Evolutionary conservation across 1,140 invertebrate genomes (phyloP).

Genomic region (Leptinotarsa lineolata): DNA sequence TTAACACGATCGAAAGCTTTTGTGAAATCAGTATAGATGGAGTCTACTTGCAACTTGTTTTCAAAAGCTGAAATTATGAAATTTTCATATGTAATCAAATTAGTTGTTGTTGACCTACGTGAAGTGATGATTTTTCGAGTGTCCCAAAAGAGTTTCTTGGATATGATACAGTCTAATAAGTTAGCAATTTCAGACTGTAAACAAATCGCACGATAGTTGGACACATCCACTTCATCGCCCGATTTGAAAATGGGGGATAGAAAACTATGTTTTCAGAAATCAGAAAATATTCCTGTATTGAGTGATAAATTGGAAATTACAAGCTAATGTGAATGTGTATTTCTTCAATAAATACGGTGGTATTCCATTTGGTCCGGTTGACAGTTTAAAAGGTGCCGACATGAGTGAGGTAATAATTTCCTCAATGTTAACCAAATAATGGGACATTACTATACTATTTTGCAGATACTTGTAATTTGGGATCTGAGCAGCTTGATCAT

Average conservation of each 20-base stretch:
- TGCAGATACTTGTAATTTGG: no score
- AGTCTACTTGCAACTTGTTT: no score
- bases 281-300: not conserved
- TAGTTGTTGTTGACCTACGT: no score
- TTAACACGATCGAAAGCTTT: no score
- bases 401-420: not conserved
- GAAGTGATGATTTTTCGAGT: no score
- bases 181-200: constrained; percentile 1
- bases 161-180: not conserved
- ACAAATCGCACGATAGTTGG: constrained; percentile 2
- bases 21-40: no score
- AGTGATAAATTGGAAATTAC: not conserved
- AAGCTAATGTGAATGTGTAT: constrained; percentile 1
- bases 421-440: not conserved
- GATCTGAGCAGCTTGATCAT: no score
- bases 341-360: not conserved
- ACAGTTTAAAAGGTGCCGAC: constrained; percentile 2
- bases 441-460: not conserved
- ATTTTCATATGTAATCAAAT: no score
- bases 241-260: constrained; percentile 3
- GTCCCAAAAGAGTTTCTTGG: no score
- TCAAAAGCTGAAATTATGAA: no score
- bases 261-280: constrained; percentile 6
- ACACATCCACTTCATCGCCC: no score
- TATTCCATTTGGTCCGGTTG: constrained; percentile 2